Conservation (phyloP, 2,113 vertebrate genomes). For the Sylvicapra grimmia region DNA sequence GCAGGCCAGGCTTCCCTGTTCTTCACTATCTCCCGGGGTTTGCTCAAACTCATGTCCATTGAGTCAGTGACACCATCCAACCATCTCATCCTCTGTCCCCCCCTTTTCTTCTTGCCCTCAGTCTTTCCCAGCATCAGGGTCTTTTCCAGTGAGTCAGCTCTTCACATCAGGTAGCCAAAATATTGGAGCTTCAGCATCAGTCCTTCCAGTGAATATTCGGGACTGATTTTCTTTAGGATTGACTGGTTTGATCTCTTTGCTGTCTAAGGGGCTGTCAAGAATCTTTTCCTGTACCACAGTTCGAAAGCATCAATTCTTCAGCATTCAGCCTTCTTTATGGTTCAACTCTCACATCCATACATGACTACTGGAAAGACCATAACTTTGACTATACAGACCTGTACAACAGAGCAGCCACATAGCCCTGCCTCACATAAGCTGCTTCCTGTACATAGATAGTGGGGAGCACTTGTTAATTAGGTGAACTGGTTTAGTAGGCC, state of each 20-base stretch:
- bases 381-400: neutral
- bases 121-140: neutral
- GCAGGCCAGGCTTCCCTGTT: neutral
- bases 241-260: neutral
- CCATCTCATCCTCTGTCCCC: neutral
- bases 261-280: neutral
- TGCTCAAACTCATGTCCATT: neutral
- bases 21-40: neutral
- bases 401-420: neutral
- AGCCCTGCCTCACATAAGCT: neutral
- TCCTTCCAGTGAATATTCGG: neutral
- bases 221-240: neutral
- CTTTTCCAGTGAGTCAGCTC: neutral
- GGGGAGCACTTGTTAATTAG: neutral
- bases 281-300: neutral
- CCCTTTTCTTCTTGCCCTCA: neutral
- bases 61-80: neutral
- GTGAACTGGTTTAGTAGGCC: neutral
- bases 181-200: neutral
- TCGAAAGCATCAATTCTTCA: neutral
- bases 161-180: neutral
- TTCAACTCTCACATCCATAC: neutral
- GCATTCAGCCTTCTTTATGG: neutral
- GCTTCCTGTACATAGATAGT: neutral
- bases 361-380: neutral